phyloP scores from a whole-genome alignment of 2,113 vertebrate genomes.

The Cyanoramphus novaezelandiae region DNA sequence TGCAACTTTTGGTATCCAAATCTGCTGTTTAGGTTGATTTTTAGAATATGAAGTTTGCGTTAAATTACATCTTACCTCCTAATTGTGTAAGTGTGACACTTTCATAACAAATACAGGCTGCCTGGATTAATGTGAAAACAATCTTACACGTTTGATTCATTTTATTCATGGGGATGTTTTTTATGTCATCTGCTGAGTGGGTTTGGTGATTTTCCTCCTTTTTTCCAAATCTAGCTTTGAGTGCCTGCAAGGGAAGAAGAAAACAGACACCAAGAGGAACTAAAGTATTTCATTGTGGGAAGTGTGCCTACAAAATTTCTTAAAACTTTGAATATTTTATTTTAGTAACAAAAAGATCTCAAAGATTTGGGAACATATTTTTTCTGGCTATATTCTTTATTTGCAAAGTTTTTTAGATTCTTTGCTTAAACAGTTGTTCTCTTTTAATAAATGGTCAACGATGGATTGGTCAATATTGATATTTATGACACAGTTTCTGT shows the following conservation, averaged over 20 bases:
- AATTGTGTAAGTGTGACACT: neutral
- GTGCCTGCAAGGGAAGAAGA: neutral
- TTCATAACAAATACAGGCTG: neutral
- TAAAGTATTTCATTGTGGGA: neutral
- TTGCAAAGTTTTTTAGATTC: neutral
- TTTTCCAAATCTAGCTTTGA: neutral
- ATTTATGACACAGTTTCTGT: neutral
- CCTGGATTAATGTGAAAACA: neutral
- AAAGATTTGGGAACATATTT: neutral
- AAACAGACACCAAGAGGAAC: neutral
- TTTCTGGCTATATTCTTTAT: neutral
- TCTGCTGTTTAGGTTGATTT: neutral
- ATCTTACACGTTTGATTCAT: neutral
- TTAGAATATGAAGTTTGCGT: neutral
- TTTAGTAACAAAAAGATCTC: neutral
- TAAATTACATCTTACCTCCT: neutral
- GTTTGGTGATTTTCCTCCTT: neutral
- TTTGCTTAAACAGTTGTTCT: neutral
- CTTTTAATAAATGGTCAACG: neutral
- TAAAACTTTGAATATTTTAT: neutral
- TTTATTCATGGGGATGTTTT: neutral
- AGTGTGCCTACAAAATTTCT: neutral
- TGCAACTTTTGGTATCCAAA: neutral
- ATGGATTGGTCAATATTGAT: neutral
- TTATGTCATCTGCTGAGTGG: conserved; percentile 45